These are phyloP conservation scores for Sparus aurata DNA, from an alignment of 2,797 vertebrate species.

Conservation along the genomic window DNA sequence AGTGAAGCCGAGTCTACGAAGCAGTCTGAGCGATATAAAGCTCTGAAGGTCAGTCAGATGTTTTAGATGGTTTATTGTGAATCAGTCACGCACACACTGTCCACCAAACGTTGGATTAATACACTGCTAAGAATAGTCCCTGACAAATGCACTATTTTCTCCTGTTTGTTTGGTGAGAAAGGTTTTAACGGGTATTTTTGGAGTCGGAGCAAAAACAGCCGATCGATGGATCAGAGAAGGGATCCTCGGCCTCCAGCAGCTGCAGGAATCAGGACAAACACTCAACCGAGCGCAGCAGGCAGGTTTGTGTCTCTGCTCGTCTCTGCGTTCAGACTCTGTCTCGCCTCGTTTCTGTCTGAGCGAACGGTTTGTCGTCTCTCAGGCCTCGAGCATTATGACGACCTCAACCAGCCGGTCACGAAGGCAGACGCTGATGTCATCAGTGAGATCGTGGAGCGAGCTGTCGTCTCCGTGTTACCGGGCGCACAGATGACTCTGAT, in stretches of 20 bases:
- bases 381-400: conserved; percentile 86
- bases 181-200: conserved; percentile 89
- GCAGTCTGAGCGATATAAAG: conserved; percentile 82
- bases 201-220: conserved; percentile 90
- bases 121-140: no score
- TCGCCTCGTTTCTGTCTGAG: not conserved
- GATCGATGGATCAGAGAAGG: conserved; percentile 88
- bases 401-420: conserved; percentile 84
- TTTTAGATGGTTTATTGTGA: no score
- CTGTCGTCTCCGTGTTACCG: conserved; percentile 71
- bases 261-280: conserved; percentile 69
- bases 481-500: conserved; percentile 83
- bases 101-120: no score
- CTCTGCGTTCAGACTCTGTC: fast-evolving
- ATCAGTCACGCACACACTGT: no score
- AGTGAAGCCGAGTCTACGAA: conserved; percentile 84
- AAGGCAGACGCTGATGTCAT: conserved; percentile 82
- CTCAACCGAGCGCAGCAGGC: conserved; percentile 86
- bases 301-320: conserved; percentile 73
- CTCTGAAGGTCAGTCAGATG: conserved; percentile 86
- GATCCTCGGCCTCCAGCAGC: conserved; percentile 79
- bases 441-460: conserved; percentile 74
- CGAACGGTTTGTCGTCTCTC: not conserved
- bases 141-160: no score
- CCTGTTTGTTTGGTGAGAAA: no score